Base-by-base conservation (phyloP, 2,113 vertebrate species). In the Pelobates fuscus region DNA sequence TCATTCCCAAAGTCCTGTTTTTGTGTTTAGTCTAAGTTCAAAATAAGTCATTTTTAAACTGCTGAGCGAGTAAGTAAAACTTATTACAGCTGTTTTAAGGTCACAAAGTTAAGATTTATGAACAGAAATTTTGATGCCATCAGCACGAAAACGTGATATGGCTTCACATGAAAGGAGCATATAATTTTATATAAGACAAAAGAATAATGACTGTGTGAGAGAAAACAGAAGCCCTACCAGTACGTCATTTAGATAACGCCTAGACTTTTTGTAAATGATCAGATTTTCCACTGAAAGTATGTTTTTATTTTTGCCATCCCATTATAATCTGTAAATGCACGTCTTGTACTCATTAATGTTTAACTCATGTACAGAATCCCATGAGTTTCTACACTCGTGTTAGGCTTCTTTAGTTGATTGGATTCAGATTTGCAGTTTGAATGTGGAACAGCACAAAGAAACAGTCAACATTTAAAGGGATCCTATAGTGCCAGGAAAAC, bases 41-140 rank as follows among this genome's bases (percentile, higher is more conserved):
- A 71, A 49, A 52, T 23, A 49, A 52, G 58, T 62, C 20, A 24
- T 6, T 15, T 43, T 72, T 2, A 72, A 72, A 63, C 25, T 24
- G 59, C 70, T 72, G 58, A 72, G 26, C 5, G 30, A 12, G 25
- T 54, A 60, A 63, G 12, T 52, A 52, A 49, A 54, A 52, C n/a
- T 26, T 15, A 72, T 72, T 72, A 63, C 20, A 72, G 70, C 21
- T 63, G 37, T 72, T 32, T 63, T 37, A 72, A 27, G 46, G 59
- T 24, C 44, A 54, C 17, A 60, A 24, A 61, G 25, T 60, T 17
- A 64, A 72, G 30, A 72, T 29, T 60, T 44, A 71, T 71, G 57
- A 44, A 18, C 12, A 44, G 24, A 49, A 44, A 62, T 46, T 54
- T 72, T 37, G 58, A 37, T 52, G 61, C 41, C 44, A 52, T 72